Conservation (phyloP, 1,140 invertebrate species). For the Pissodes strobi region DNA sequence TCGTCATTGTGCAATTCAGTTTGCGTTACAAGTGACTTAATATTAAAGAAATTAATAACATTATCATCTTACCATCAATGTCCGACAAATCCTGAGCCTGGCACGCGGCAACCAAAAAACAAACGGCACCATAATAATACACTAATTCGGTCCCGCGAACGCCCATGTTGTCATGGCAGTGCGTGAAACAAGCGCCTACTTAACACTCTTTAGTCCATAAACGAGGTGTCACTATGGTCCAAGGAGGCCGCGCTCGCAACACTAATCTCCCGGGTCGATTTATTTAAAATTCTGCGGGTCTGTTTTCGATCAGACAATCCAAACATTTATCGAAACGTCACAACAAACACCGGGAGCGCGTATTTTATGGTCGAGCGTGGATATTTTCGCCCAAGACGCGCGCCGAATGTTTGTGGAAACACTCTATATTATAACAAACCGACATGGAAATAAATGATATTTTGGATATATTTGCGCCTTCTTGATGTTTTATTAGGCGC, state of each 20-base stretch:
- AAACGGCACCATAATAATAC: neutral
- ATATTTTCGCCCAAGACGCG: conserved; percentile 22
- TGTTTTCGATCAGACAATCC: conserved; percentile 47
- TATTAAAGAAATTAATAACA: no score
- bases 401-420: conserved; percentile 21
- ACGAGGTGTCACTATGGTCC: neutral
- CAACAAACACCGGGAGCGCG: conserved; percentile 27
- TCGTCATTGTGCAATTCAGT: no score
- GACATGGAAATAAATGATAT: conserved; percentile 27
- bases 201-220: neutral
- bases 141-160: neutral
- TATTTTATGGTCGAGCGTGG: conserved; percentile 5
- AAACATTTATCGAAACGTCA: conserved; percentile 49
- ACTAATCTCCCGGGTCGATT: conserved; percentile 26
- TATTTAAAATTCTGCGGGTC: conserved; percentile 41
- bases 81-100: conserved; percentile 7
- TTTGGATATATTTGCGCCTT: conserved; percentile 20
- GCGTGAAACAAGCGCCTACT: no score
- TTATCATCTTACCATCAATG: conserved; percentile 40
- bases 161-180: neutral
- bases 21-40: no score
- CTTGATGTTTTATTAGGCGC: conserved; percentile 8
- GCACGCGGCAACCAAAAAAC: neutral
- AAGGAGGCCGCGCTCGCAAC: conserved; percentile 4
- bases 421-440: conserved; percentile 30